phyloP scores from a whole-genome alignment of 2,797 vertebrate genomes.

The Distichodus sexfasciatus region DNA sequence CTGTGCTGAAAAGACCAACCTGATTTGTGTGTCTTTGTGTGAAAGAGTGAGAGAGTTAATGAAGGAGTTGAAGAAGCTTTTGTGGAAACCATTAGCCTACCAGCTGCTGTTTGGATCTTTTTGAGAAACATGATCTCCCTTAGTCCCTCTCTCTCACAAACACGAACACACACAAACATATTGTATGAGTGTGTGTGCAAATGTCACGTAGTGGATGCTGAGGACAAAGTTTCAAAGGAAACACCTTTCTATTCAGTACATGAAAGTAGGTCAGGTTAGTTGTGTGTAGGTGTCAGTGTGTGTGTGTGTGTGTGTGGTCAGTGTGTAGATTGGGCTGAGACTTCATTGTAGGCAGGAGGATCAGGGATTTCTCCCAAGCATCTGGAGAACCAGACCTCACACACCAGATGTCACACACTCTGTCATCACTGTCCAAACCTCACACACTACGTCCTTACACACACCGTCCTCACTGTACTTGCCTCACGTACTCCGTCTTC shows the following conservation, averaged over 20 bases:
- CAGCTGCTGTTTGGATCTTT: constrained; percentile 44
- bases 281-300: constrained; percentile 21
- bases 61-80: constrained; percentile 30
- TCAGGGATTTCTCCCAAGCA: constrained; percentile 29
- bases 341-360: constrained; percentile 35
- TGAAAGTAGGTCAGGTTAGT: constrained; percentile 46
- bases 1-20: no score
- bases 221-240: neutral
- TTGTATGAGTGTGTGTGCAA: neutral
- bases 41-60: constrained; percentile 12
- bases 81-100: constrained; percentile 28
- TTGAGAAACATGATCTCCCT: constrained; percentile 44
- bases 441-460: neutral
- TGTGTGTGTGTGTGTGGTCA: constrained; percentile 14
- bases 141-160: constrained; percentile 1
- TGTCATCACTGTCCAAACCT: neutral
- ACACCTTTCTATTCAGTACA: constrained; percentile 17
- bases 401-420: constrained; percentile 11
- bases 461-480: neutral
- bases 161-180: no score
- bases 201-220: neutral
- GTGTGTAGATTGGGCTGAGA: constrained; percentile 32
- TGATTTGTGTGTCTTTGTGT: no score
- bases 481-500: no score
- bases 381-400: constrained; percentile 31